These are phyloP conservation scores for Muscicapa adusta DNA, from an alignment of 2,113 vertebrate genomes.

Conservation along the genomic window DNA sequence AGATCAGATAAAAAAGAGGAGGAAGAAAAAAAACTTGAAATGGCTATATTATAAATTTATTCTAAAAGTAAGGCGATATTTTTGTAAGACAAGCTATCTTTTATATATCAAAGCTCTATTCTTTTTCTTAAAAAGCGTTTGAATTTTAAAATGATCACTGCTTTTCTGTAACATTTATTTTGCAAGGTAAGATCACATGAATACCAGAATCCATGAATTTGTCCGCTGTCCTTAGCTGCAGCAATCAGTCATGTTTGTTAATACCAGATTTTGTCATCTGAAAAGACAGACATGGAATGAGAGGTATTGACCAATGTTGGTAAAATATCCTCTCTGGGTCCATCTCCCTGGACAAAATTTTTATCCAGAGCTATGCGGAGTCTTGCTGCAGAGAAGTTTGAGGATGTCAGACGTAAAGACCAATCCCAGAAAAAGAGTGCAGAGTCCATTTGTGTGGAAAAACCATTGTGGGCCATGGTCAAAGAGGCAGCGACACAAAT, in stretches of 20 bases:
- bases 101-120: background rate
- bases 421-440: background rate
- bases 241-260: background rate
- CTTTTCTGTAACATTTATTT: background rate
- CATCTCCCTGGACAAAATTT: background rate
- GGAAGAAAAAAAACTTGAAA: background rate
- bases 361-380: background rate
- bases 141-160: background rate
- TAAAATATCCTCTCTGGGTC: background rate
- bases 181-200: background rate
- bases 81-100: background rate
- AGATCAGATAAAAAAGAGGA: background rate
- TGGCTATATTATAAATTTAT: background rate
- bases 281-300: background rate
- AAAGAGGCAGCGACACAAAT: background rate
- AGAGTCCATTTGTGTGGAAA: background rate
- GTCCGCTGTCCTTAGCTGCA: background rate
- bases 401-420: background rate
- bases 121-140: rapidly evolving
- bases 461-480: too few species aligned
- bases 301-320: background rate
- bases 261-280: background rate
- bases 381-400: background rate
- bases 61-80: background rate
- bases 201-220: background rate